Evolutionary conservation across 2,797 vertebrate species (phyloP).

Genomic region (Microtus agrestis): DNA sequence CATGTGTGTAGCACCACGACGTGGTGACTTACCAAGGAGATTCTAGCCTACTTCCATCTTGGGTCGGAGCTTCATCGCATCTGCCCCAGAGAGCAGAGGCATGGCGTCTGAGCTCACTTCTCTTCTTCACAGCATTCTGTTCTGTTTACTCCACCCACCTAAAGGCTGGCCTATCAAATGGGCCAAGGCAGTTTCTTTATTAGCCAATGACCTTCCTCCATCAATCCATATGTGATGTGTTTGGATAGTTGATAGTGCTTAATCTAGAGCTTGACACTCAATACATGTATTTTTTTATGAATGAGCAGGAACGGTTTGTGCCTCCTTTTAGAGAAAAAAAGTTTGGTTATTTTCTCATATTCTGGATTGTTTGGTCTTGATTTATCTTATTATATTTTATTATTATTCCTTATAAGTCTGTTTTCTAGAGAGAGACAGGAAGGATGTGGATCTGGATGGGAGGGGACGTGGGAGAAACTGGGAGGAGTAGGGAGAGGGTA

Average conservation of each 20-base stretch:
- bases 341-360: neutral
- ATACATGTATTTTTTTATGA: neutral
- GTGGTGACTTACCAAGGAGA: too few relatives aligned
- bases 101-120: too few relatives aligned
- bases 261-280: neutral
- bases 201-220: too few relatives aligned
- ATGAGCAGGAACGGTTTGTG: neutral
- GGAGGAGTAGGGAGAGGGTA: neutral
- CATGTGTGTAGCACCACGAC: too few relatives aligned
- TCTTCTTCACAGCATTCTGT: too few relatives aligned
- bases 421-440: neutral
- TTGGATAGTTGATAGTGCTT: neutral
- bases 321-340: conserved; percentile 35
- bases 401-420: neutral
- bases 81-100: too few relatives aligned
- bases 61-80: too few relatives aligned
- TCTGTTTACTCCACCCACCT: too few relatives aligned
- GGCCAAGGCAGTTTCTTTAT: too few relatives aligned
- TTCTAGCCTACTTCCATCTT: too few relatives aligned
- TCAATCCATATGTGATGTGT: neutral
- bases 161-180: too few relatives aligned
- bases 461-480: neutral
- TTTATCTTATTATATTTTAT: neutral
- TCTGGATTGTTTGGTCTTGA: neutral
- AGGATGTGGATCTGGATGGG: neutral